phyloP scores from a whole-genome alignment of 1,140 invertebrate species.

The Orussus abietinus region DNA sequence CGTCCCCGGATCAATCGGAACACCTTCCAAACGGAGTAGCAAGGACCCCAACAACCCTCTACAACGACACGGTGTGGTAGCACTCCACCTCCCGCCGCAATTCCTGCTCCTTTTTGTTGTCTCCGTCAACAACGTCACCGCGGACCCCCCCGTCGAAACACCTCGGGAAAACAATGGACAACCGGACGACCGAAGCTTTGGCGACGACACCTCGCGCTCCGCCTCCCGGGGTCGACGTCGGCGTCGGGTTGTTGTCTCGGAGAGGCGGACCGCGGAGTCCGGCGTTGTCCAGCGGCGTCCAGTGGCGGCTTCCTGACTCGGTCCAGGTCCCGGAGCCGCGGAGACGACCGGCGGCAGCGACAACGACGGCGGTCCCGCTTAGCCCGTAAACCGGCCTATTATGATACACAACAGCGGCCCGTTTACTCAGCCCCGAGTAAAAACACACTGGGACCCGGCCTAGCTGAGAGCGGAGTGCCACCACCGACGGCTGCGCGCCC shows the following conservation, averaged over 20 bases:
- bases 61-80: too few relatives aligned
- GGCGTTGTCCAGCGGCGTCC: conserved; percentile 22
- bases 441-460: conserved; percentile 50
- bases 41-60: too few relatives aligned
- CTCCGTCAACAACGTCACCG: too few relatives aligned
- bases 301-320: conserved; percentile 20
- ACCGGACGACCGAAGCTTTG: too few relatives aligned
- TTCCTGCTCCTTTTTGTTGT: too few relatives aligned
- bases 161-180: too few relatives aligned
- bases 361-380: too few relatives aligned
- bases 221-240: not conserved
- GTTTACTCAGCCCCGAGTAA: conserved; percentile 54
- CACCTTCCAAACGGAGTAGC: too few relatives aligned
- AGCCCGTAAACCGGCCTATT: conserved; percentile 43
- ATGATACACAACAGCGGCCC: conserved; percentile 52
- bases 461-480: conserved; percentile 26
- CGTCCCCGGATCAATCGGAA: too few relatives aligned
- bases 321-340: not conserved
- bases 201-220: not conserved
- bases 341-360: conserved; percentile 17
- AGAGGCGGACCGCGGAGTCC: conserved; percentile 11
- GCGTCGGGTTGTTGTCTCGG: not conserved
- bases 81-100: too few relatives aligned
- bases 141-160: too few relatives aligned
- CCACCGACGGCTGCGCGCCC: conserved; percentile 22